A percentile compares a stretch with the other conserved stretches of the same genome.
Conservation (phyloP, 64 coral and sea anemone species). For the Montipora sp. region DNA sequence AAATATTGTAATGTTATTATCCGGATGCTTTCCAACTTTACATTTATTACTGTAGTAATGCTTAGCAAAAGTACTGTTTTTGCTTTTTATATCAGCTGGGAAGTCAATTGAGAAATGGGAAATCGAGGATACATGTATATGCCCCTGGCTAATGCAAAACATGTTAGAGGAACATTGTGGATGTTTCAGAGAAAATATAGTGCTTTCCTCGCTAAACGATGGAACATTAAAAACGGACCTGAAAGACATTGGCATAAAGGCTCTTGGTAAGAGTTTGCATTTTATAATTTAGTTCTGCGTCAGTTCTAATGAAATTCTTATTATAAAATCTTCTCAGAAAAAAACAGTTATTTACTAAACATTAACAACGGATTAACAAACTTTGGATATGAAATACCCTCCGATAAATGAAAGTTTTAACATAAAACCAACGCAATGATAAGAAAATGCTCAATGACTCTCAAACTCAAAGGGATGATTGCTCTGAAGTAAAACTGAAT, state of each 20-base stretch:
- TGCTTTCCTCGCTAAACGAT: not conserved
- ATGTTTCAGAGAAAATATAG: not conserved
- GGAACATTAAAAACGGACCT: not conserved
- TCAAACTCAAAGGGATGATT: too few species aligned
- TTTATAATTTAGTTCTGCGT: too few species aligned
- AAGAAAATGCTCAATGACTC: too few species aligned
- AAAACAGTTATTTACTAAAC: too few species aligned
- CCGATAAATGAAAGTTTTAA: too few species aligned
- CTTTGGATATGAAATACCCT: too few species aligned
- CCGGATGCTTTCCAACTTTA: not conserved
- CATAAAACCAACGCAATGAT: too few species aligned
- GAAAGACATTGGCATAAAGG: not conserved
- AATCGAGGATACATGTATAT: not conserved
- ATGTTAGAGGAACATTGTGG: not conserved
- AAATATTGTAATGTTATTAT: not conserved
- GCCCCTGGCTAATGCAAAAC: not conserved
- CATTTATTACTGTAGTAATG: not conserved
- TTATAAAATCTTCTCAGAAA: too few species aligned
- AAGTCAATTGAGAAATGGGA: not conserved
- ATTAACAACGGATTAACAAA: too few species aligned
- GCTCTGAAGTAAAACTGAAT: too few species aligned
- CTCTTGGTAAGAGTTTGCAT: not conserved
- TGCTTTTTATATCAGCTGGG: conserved; percentile 15
- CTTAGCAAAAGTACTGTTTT: not conserved
- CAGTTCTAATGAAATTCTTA: too few species aligned